Evolutionary conservation across 2,888 invertebrate species (phyloP), one percentile per base, ranked within the genome.

Genomic region (Sabatieria punctata): DNA sequence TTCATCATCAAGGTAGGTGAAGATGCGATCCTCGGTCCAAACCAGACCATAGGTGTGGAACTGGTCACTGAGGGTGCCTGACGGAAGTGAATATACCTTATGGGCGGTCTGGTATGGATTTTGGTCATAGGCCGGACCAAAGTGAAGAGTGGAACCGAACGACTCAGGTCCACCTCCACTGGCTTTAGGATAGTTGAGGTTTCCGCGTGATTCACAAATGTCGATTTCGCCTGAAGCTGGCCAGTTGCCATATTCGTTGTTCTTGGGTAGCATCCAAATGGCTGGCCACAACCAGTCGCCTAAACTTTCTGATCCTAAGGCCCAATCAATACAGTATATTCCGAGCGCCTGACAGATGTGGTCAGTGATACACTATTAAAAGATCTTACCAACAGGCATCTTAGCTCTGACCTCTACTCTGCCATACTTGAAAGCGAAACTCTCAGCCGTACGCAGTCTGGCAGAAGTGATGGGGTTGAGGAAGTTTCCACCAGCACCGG

Each of bases 181-280:
- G 8, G 27, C 54, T 53, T 27, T 46, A 41, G 4, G 52, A 23
- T 44, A 44, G 24, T 37, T 22, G 43, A 35, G 51, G 60, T 81
- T 82, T 19, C 83, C 83, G 21, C 75, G 73, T 1, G 75, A 69
- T 54, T 76, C 76, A 1, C 80, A 80, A 15, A 85, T 68, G 41
- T 80, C 75, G 35, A 85, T 74, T 58, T 80, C 73, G 0, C 82
- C 80, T 0, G 80, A 80, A 3, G 75, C 62, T 1, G 79, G 79
- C 79, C 79, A 80, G 1, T 68, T 64, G 0, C 79, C 78, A 60
- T 80, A 80, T 0, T 47, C 27, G 35, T 73, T 72, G 43, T 74
- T 71, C 8, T 71, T 66, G 0, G 83, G 80, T 57, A 80, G 77
- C 57, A 80, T 60, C 79, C 79, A 79, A 53, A 80, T 74, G 15